phyloP scores from a whole-genome alignment of 2,888 invertebrate genomes.

The Ornithoptera priamus region DNA sequence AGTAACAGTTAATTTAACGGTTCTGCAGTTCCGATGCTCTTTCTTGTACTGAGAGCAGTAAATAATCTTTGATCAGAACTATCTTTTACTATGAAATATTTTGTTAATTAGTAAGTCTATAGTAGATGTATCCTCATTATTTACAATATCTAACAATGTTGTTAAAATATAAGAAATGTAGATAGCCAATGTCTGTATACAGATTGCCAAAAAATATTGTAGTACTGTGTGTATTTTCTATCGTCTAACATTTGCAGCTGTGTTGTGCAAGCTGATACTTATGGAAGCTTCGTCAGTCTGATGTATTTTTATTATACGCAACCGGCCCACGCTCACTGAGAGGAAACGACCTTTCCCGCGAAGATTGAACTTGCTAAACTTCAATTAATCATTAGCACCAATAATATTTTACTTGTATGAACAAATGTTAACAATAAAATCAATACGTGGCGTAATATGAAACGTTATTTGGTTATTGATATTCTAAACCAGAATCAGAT shows the following conservation, averaged over 20 bases:
- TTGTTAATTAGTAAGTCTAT: not conserved
- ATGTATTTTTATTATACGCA: conserved; percentile 30
- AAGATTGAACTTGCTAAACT: not conserved
- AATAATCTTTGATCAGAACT: not conserved
- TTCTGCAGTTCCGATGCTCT: conserved; percentile 16
- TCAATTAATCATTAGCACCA: not conserved
- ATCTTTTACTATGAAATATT: not conserved
- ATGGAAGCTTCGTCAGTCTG: conserved; percentile 15
- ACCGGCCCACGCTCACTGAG: conserved; percentile 24
- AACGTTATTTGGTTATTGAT: too few relatives aligned
- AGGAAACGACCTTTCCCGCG: conserved; percentile 10
- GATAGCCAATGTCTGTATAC: not conserved
- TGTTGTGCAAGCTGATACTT: conserved; percentile 26
- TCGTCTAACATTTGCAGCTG: not conserved
- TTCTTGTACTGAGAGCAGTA: conserved; percentile 4
- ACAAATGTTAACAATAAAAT: not conserved
- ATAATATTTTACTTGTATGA: not conserved
- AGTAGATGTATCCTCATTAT: not conserved
- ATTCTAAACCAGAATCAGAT: too few relatives aligned
- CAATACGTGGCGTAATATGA: not conserved
- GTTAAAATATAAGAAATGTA: not conserved
- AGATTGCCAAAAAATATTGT: not conserved
- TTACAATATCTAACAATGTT: not conserved
- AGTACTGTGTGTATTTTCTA: not conserved
- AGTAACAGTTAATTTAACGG: conserved; percentile 23